Evolutionary conservation across 2,797 vertebrate genomes (phyloP).

Genomic region (Brachyrhaphis roseni): DNA sequence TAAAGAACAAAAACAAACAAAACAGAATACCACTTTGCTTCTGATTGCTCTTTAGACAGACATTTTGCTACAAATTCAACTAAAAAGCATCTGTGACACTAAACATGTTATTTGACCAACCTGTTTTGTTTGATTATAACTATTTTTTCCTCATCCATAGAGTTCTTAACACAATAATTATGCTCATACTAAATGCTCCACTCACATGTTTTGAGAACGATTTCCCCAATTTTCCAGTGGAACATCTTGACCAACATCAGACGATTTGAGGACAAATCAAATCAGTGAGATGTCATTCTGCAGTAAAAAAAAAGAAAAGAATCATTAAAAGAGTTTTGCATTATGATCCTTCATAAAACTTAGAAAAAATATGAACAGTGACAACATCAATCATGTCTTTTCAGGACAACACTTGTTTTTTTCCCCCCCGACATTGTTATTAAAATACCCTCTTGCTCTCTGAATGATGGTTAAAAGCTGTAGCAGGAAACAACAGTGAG

Average conservation of each 20-base stretch:
- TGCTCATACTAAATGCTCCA: background rate
- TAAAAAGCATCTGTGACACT: background rate
- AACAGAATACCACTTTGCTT: background rate
- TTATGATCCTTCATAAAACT: background rate
- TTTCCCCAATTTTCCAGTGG: background rate
- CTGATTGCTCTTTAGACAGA: background rate
- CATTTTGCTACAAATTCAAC: background rate
- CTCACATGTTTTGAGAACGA: background rate
- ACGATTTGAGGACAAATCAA: background rate
- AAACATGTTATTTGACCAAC: background rate
- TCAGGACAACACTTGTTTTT: background rate
- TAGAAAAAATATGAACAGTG: background rate
- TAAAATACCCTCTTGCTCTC: background rate
- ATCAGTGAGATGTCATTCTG: background rate
- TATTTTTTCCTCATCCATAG: background rate
- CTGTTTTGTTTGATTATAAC: background rate
- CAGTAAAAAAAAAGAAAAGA: background rate
- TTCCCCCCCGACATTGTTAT: background rate
- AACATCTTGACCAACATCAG: background rate
- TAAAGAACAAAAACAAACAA: background rate
- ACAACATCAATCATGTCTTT: background rate
- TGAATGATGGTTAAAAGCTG: slow-evolving; percentile 3
- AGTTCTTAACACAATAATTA: background rate
- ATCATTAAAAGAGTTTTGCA: background rate
- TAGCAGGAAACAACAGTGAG: slow-evolving; percentile 1